A percentile compares a stretch with the other conserved stretches of the same genome.
These are phyloP conservation scores for Sturnira hondurensis DNA, from an alignment of 2,113 vertebrate species.

Conservation along the genomic window DNA sequence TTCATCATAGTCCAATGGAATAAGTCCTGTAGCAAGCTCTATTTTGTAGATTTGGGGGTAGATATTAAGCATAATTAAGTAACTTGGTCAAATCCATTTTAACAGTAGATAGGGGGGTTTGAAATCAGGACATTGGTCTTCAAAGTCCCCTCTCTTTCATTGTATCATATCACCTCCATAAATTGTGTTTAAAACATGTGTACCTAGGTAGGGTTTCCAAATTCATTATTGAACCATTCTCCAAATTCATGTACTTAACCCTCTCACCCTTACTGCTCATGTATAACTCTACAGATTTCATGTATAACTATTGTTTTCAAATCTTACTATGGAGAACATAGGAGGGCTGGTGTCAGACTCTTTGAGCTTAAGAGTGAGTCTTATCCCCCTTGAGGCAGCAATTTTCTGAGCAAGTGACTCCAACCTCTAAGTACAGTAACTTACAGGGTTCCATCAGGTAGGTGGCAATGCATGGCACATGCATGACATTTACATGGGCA, in stretches of 20 bases:
- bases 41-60: not conserved
- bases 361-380: not conserved
- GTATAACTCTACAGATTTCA: not conserved
- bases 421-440: not conserved
- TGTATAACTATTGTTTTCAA: not conserved
- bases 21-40: not conserved
- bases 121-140: not conserved
- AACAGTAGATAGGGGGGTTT: not conserved
- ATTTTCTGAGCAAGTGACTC: not conserved
- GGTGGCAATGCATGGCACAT: too few species aligned
- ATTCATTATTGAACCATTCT: not conserved
- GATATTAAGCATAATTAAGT: not conserved
- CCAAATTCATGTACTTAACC: not conserved
- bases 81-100: not conserved
- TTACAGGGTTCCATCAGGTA: too few species aligned
- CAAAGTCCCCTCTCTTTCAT: not conserved
- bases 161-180: not conserved
- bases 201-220: not conserved
- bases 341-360: not conserved
- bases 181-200: not conserved
- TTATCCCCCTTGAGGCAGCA: not conserved
- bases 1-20: not conserved
- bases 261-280: not conserved
- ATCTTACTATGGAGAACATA: not conserved
- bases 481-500: accelerated